Base-by-base conservation (phyloP, 2,113 vertebrate genomes). In the Vicugna pacos region DNA sequence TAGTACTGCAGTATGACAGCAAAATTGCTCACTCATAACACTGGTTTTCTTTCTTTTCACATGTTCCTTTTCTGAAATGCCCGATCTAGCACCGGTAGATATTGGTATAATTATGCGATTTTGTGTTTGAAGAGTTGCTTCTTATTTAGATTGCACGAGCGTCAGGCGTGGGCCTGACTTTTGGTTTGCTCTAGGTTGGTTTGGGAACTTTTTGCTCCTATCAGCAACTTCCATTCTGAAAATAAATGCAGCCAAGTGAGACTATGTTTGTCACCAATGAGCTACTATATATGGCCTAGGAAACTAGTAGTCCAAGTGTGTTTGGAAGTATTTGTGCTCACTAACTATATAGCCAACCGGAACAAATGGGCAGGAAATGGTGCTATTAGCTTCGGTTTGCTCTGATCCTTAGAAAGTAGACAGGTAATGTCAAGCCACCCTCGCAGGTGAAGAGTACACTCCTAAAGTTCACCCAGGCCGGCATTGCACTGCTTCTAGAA, bases 211-310 rank as follows among this genome's bases (percentile, higher is more conserved):
- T 76, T 69, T 22, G 56, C 15, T 67, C 12, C 91, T 1, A 38
- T 42, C 8, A 82, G 20, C 28, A 88, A 50, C 58, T 87, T 93
- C 16, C 12, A 88, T 38, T 3, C 81, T 54, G 58, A 87, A 96
- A 81, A 69, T 5, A 79, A 81, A 17, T 62, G 9, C 22, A 19
- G 22, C 84, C 46, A 89, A 46, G 2, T 70, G 26, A 96, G 9
- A 67, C 50, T 60, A n/a, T 11, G 46, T 56, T 7, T 87, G 30
- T 16, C 9, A 58, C 38, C 28, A 93, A 73, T 76, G 16, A 80
- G 8, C 52, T 11, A 24, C 32, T 83, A 3, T 26, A 12, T 38
- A 35, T 8, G 6, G 22, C 4, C 12, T 58, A 52, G n/a, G 24
- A 70, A 95, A 76, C 11, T 8, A 32, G 64, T 15, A 82, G 8